phyloP scores from a whole-genome alignment of 2,113 vertebrate genomes.

The Chlorodrepanis virens region DNA sequence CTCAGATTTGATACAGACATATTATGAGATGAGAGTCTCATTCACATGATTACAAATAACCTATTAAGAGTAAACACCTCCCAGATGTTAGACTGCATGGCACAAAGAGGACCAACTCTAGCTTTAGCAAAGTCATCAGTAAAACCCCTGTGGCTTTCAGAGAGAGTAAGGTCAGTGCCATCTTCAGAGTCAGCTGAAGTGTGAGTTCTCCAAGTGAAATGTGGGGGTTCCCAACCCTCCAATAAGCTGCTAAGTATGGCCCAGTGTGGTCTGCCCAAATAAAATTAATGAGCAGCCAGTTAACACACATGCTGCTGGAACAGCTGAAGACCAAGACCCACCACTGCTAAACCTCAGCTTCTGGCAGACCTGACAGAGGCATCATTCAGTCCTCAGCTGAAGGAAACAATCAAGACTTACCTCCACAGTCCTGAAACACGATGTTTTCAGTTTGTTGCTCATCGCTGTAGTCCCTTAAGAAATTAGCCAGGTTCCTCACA shows the following conservation, averaged over 20 bases:
- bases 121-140: not conserved
- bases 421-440: slow-evolving; percentile 80
- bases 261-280: not conserved
- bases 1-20: accelerated
- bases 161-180: not conserved
- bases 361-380: not conserved
- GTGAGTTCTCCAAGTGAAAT: not conserved
- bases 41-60: not conserved
- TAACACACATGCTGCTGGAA: accelerated
- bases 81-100: not conserved
- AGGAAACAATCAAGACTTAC: slow-evolving; percentile 56
- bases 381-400: not conserved
- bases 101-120: not conserved
- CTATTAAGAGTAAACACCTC: not conserved
- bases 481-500: slow-evolving; percentile 25
- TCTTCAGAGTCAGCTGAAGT: not conserved
- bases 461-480: slow-evolving; percentile 73
- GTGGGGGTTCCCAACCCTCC: not conserved
- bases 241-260: not conserved
- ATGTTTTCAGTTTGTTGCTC: slow-evolving; percentile 38
- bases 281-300: not conserved
- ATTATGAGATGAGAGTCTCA: not conserved
- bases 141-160: not conserved
- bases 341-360: not conserved
- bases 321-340: not conserved